Conservation (phyloP, 1,140 invertebrate genomes). For the Drosophila virilis region DNA sequence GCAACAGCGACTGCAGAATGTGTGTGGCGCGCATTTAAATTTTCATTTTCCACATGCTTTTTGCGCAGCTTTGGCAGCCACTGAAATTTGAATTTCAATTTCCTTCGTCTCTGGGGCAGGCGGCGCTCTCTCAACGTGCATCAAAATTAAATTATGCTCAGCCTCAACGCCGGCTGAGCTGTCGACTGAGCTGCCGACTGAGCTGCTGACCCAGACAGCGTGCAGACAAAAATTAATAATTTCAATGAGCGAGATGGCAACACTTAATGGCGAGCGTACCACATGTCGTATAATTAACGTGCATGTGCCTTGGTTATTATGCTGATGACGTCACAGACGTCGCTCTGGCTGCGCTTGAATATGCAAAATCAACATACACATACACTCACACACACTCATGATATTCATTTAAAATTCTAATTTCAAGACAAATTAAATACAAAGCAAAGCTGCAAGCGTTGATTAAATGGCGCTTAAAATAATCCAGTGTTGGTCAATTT, state of each 20-base stretch:
- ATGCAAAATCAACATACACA: slow-evolving; percentile 62
- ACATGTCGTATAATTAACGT: slow-evolving; percentile 82
- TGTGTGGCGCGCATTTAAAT: slow-evolving; percentile 74
- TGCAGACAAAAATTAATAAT: slow-evolving; percentile 81
- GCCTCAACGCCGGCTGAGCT: slow-evolving; percentile 44
- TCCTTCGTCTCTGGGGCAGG: slow-evolving; percentile 35
- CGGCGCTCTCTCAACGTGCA: slow-evolving; percentile 53
- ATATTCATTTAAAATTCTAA: slow-evolving; percentile 80
- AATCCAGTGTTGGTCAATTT: slow-evolving; percentile 63
- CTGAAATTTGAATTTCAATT: slow-evolving; percentile 82
- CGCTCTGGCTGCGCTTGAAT: slow-evolving; percentile 52
- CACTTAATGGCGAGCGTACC: slow-evolving; percentile 54
- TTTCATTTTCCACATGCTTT: slow-evolving; percentile 71
- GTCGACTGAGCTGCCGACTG: slow-evolving; percentile 22
- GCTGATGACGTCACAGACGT: slow-evolving; percentile 71
- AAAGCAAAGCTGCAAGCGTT: slow-evolving; percentile 69
- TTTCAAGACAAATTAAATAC: slow-evolving; percentile 81
- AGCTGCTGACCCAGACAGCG: slow-evolving; percentile 77
- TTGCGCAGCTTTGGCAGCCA: slow-evolving; percentile 49
- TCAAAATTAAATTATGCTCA: slow-evolving; percentile 81
- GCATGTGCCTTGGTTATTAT: slow-evolving; percentile 76
- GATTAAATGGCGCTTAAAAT: slow-evolving; percentile 80
- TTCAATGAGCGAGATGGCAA: slow-evolving; percentile 49
- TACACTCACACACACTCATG: slow-evolving; percentile 40
- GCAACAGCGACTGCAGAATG: slow-evolving; percentile 29